A percentile compares a stretch with the other conserved stretches of the same genome.
Evolutionary conservation across 2,888 invertebrate genomes (phyloP).

Genomic region (Acleris cristana): DNA sequence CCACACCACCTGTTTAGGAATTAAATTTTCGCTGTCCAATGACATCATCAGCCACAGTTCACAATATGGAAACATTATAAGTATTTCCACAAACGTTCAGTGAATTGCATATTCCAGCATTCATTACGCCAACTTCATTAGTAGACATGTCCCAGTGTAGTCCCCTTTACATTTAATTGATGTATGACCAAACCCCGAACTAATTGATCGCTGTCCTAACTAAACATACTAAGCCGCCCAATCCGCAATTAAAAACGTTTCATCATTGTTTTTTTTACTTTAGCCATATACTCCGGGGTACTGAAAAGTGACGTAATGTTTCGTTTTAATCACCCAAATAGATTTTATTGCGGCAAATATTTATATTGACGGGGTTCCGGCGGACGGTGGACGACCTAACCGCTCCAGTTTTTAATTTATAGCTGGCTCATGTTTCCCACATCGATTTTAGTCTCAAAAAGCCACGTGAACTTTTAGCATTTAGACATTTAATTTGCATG

Average conservation of each 20-base stretch:
- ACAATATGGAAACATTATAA: not conserved
- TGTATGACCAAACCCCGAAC: constrained; percentile 27
- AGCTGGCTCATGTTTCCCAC: constrained; percentile 38
- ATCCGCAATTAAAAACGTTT: constrained; percentile 47
- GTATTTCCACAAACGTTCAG: not conserved
- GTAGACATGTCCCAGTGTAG: constrained; percentile 6
- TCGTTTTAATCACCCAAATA: constrained; percentile 71
- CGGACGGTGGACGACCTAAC: constrained; percentile 41
- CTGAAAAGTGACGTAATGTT: constrained; percentile 58
- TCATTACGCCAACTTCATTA: constrained; percentile 7
- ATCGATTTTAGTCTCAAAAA: constrained; percentile 7
- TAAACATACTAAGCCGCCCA: constrained; percentile 48
- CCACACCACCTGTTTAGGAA: constrained; percentile 76
- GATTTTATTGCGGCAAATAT: constrained; percentile 75
- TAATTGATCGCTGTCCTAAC: constrained; percentile 46
- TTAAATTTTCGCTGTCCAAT: constrained; percentile 55
- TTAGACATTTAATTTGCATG: not conserved
- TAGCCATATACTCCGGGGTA: constrained; percentile 39
- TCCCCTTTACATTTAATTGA: constrained; percentile 20
- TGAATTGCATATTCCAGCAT: not conserved
- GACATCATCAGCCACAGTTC: constrained; percentile 57
- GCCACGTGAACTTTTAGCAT: not conserved
- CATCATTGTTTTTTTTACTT: constrained; percentile 42
- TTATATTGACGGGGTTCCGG: constrained; percentile 63
- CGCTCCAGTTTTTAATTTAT: constrained; percentile 52